Conservation (phyloP, 2,888 invertebrate species). For the Tipula confusa region DNA sequence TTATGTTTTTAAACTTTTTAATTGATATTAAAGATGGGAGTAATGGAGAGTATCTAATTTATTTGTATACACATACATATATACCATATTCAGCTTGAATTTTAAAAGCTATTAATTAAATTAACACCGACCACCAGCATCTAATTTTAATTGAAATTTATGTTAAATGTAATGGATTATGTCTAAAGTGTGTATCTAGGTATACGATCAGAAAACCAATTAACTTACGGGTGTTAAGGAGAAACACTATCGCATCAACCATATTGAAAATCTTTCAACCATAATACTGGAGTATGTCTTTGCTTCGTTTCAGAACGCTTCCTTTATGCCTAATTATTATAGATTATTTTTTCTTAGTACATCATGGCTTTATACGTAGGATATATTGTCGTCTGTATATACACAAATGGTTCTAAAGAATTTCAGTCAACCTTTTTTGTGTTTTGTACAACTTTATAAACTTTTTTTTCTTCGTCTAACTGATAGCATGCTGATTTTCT, state of each 20-base stretch:
- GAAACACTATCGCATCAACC: neutral
- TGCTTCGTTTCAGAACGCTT: neutral
- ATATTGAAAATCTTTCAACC: neutral
- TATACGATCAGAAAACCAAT: neutral
- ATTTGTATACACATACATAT: neutral
- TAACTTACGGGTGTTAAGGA: neutral
- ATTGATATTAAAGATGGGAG: neutral
- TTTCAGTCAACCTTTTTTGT: slow-evolving; percentile 12
- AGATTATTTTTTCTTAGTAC: neutral
- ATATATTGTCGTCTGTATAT: neutral
- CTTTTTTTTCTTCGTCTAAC: neutral
- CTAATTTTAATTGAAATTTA: no score
- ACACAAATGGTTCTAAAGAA: neutral
- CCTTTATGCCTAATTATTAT: neutral
- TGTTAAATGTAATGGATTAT: neutral
- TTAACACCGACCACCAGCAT: no score
- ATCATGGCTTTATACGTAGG: neutral
- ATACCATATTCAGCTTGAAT: no score
- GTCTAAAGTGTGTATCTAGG: neutral
- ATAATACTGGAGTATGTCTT: neutral
- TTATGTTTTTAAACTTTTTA: neutral
- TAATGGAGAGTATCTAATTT: neutral
- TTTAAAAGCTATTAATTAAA: no score
- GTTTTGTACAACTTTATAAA: neutral
- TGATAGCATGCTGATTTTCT: neutral